Evolutionary conservation across 2,113 vertebrate genomes (phyloP).

Genomic region (Mus spicilegus): DNA sequence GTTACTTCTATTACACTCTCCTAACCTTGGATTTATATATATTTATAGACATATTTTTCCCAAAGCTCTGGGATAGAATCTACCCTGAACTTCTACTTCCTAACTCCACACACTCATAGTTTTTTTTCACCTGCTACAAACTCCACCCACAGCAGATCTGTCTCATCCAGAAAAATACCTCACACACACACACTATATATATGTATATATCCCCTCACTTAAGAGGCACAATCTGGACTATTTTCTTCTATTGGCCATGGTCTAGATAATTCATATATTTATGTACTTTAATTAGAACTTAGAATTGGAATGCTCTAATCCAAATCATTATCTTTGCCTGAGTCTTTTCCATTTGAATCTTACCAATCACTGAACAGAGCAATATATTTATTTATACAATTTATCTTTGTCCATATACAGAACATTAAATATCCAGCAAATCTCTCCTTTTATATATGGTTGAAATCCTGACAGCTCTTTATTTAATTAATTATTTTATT

Average conservation of each 20-base stretch:
- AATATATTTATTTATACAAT: slow-evolving; percentile 6
- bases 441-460: neutral
- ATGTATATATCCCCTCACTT: neutral
- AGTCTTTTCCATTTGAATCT: neutral
- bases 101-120: neutral
- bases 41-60: neutral
- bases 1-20: neutral
- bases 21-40: neutral
- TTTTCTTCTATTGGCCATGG: neutral
- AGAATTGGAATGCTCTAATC: slow-evolving; percentile 17
- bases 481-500: too few species aligned
- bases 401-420: neutral
- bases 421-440: neutral
- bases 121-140: neutral
- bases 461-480: neutral
- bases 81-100: neutral
- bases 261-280: slow-evolving; percentile 27
- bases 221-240: neutral
- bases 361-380: neutral
- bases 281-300: slow-evolving; percentile 35
- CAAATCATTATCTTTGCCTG: slow-evolving; percentile 45
- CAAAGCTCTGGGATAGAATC: neutral
- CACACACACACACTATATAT: neutral
- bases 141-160: neutral
- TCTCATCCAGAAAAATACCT: neutral